These are phyloP conservation scores for Schizotus pectinicornis DNA, from an alignment of 2,888 invertebrate species.

Conservation along the genomic window DNA sequence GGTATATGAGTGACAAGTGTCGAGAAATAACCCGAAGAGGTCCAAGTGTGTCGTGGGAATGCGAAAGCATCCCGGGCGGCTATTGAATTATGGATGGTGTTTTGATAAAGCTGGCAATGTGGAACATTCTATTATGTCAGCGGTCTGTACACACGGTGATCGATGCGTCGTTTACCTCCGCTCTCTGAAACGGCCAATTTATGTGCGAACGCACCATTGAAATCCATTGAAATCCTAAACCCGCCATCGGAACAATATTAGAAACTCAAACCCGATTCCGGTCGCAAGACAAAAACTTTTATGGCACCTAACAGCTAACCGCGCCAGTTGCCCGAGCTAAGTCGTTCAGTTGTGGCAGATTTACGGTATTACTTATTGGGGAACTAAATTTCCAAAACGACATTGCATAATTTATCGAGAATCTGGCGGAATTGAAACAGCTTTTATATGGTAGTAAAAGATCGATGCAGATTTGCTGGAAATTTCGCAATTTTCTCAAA, in stretches of 20 bases:
- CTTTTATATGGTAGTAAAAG: too few relatives aligned
- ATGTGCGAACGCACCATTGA: constrained; percentile 42
- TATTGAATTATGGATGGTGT: constrained; percentile 51
- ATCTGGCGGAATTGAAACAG: too few relatives aligned
- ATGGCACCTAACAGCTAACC: too few relatives aligned
- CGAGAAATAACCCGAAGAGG: constrained; percentile 14
- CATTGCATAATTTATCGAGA: too few relatives aligned
- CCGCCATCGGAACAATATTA: neutral
- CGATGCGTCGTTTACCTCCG: constrained; percentile 42
- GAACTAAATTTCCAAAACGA: too few relatives aligned
- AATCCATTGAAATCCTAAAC: constrained; percentile 17
- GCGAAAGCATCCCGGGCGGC: constrained; percentile 39
- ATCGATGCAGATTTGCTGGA: too few relatives aligned
- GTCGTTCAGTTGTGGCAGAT: too few relatives aligned
- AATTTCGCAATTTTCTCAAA: too few relatives aligned
- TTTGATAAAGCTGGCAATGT: constrained; percentile 52
- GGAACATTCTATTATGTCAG: constrained; percentile 53
- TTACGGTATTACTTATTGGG: too few relatives aligned
- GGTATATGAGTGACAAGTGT: neutral
- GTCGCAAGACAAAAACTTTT: too few relatives aligned
- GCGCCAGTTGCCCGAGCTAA: too few relatives aligned
- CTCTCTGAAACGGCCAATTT: constrained; percentile 47
- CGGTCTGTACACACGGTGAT: constrained; percentile 45
- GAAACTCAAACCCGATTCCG: too few relatives aligned
- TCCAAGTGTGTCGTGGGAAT: constrained; percentile 47